These are phyloP conservation scores for Catostomus latipinnis DNA, from an alignment of 2,797 vertebrate species.

Conservation along the genomic window DNA sequence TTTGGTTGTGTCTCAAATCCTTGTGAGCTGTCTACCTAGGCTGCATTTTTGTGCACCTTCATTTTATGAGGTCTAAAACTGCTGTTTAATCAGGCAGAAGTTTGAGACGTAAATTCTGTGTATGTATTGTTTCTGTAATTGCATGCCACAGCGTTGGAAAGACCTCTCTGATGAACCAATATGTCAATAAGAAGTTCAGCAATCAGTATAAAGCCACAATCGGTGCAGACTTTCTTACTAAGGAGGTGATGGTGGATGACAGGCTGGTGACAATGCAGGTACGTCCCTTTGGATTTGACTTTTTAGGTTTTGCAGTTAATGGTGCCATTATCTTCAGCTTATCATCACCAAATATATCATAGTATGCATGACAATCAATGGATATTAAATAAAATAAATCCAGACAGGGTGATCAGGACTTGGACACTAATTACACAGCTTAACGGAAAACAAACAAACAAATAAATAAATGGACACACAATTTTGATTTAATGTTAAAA, in stretches of 20 bases:
- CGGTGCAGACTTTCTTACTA: constrained; percentile 70
- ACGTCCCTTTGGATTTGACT: not conserved
- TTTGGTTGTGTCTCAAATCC: not conserved
- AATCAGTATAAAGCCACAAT: constrained; percentile 74
- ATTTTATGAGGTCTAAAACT: not conserved
- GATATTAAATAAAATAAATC: too few species aligned
- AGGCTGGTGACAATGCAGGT: constrained; percentile 71
- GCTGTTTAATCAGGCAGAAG: too few species aligned
- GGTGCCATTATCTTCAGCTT: not conserved
- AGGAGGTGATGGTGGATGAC: constrained; percentile 71
- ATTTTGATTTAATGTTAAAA: too few species aligned
- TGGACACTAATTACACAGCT: too few species aligned
- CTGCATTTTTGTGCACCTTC: not conserved
- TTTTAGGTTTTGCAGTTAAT: not conserved
- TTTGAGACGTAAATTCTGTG: not conserved
- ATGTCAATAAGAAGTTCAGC: constrained; percentile 72
- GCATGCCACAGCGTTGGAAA: constrained; percentile 64
- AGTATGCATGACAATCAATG: too few species aligned
- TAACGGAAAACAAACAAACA: too few species aligned
- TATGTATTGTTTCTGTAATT: not conserved
- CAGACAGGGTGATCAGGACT: too few species aligned
- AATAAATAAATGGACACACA: too few species aligned
- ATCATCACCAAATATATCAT: not conserved
- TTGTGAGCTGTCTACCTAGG: not conserved
- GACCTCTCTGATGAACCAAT: constrained; percentile 72